A percentile compares a stretch with the other conserved stretches of the same genome.
These are phyloP conservation scores for Kryptolebias marmoratus DNA, from an alignment of 2,113 vertebrate species.

Conservation along the genomic window DNA sequence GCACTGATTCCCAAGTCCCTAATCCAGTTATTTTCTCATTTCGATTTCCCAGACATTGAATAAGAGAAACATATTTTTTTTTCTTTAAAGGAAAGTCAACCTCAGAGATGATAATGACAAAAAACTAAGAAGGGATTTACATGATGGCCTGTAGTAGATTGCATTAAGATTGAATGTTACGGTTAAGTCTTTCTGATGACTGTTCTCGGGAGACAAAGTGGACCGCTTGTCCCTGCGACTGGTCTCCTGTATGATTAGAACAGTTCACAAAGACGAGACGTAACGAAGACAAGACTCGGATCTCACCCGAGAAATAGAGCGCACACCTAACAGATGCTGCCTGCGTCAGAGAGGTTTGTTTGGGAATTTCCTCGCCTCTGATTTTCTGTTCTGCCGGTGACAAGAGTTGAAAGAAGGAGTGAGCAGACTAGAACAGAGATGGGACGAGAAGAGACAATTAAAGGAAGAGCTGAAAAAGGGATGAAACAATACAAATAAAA, in stretches of 20 bases:
- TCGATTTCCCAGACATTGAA: constrained; percentile 80
- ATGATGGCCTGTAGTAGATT: constrained; percentile 74
- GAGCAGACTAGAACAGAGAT: constrained; percentile 20
- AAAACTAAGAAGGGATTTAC: constrained; percentile 75
- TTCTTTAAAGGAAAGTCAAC: constrained; percentile 72
- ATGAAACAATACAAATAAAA: constrained; percentile 16
- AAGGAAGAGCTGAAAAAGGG: constrained; percentile 23
- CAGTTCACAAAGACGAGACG: constrained; percentile 63
- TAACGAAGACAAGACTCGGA: constrained; percentile 57
- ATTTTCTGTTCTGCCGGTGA: constrained; percentile 53
- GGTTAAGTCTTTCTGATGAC: constrained; percentile 68
- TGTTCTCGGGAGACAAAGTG: constrained; percentile 61
- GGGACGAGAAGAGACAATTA: background rate
- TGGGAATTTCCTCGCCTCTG: constrained; percentile 69
- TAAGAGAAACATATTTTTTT: constrained; percentile 81
- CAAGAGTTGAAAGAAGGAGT: constrained; percentile 35
- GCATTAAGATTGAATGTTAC: constrained; percentile 75
- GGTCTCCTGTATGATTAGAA: constrained; percentile 57
- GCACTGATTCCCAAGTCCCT: constrained; percentile 80
- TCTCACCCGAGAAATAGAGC: constrained; percentile 37
- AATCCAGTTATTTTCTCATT: constrained; percentile 84
- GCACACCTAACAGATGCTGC: constrained; percentile 60
- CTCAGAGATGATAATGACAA: constrained; percentile 76
- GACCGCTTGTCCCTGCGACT: constrained; percentile 55
- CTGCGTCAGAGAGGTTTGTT: constrained; percentile 66